Percentiles rank a stretch among this genome's conserved stretches.
phyloP scores from a whole-genome alignment of 1,140 invertebrate species.

The Elymnias hypermnestra region DNA sequence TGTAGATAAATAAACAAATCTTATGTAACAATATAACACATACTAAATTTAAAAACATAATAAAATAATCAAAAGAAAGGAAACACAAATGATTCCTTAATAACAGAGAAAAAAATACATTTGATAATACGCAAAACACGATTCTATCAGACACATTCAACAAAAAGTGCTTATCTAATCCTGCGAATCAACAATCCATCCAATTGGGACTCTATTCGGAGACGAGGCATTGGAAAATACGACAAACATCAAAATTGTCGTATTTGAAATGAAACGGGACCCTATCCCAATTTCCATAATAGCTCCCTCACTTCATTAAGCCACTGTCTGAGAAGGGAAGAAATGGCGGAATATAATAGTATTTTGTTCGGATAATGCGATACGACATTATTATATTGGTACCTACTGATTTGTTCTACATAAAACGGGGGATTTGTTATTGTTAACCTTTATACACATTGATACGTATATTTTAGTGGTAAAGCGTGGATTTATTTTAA shows the following conservation, averaged over 20 bases:
- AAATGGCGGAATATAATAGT: background rate
- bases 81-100: constrained; percentile 5
- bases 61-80: no score
- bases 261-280: constrained; percentile 35
- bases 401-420: no score
- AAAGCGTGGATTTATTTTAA: no score
- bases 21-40: no score
- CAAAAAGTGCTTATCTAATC: constrained; percentile 38
- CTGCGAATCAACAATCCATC: constrained; percentile 45
- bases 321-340: constrained; percentile 14
- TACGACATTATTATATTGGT: no score
- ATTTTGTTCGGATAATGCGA: background rate
- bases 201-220: constrained; percentile 29
- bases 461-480: no score
- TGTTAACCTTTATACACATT: no score
- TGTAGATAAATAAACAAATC: no score
- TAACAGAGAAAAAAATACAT: constrained; percentile 22
- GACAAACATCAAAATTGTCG: constrained; percentile 59
- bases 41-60: no score
- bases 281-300: constrained; percentile 61
- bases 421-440: no score
- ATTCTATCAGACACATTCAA: constrained; percentile 23
- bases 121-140: constrained; percentile 26
- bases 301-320: constrained; percentile 52
- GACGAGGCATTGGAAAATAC: constrained; percentile 43